A percentile compares a stretch with the other conserved stretches of the same genome.
phyloP scores from a whole-genome alignment of 2,888 invertebrate species.

The Aethes cnicana region DNA sequence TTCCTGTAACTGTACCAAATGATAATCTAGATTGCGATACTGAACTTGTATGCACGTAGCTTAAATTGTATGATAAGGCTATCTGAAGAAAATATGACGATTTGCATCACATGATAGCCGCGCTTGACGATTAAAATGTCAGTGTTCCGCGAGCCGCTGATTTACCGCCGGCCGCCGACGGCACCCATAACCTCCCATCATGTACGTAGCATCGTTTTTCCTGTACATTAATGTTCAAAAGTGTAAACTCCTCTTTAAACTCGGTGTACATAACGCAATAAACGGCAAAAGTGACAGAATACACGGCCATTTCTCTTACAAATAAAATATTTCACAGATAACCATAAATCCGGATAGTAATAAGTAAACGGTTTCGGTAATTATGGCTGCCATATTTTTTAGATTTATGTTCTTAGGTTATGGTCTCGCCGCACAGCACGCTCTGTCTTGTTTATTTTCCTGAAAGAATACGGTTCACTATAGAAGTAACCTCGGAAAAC shows the following conservation, averaged over 20 bases:
- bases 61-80: conserved; percentile 22
- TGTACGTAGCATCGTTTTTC: no score
- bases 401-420: conserved; percentile 37
- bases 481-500: conserved; percentile 62
- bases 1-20: not conserved
- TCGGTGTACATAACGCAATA: conserved; percentile 11
- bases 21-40: conserved; percentile 14
- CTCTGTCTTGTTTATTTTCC: conserved; percentile 25
- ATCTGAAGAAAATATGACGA: conserved; percentile 27
- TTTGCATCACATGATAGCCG: conserved; percentile 18
- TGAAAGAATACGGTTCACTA: conserved; percentile 41
- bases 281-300: conserved; percentile 16
- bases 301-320: conserved; percentile 5
- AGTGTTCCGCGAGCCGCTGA: conserved; percentile 26
- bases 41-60: conserved; percentile 9
- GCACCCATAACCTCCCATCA: no score
- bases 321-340: conserved; percentile 19
- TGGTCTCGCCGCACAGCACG: conserved; percentile 42
- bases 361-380: conserved; percentile 21
- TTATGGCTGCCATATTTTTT: conserved; percentile 30
- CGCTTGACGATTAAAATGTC: conserved; percentile 15
- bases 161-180: conserved; percentile 17
- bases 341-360: conserved; percentile 23
- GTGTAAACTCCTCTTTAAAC: no score
- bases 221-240: no score